Evolutionary conservation across 2,888 invertebrate species (phyloP).

Genomic region (Neuroscelio doddi): DNA sequence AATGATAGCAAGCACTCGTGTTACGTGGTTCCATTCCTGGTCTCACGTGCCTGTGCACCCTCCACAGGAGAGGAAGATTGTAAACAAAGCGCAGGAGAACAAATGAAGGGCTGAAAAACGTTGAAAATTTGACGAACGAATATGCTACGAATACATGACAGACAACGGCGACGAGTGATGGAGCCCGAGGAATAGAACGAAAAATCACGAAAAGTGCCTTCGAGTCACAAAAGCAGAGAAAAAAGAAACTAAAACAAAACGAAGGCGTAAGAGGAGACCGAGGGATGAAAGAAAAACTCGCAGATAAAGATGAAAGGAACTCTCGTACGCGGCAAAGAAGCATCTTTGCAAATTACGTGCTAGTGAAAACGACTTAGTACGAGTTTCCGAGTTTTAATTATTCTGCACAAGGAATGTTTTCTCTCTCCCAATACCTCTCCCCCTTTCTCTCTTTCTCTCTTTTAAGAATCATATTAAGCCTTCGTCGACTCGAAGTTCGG

Average conservation of each 20-base stretch:
- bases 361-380: slow-evolving; percentile 53
- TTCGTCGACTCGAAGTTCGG: slow-evolving; percentile 10
- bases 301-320: slow-evolving; percentile 29
- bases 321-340: slow-evolving; percentile 29
- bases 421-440: slow-evolving; percentile 13
- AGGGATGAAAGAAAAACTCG: slow-evolving; percentile 27
- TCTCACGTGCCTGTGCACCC: background rate
- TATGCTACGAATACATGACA: background rate
- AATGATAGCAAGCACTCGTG: no score
- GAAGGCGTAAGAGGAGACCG: slow-evolving; percentile 1
- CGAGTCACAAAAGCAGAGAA: background rate
- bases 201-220: background rate
- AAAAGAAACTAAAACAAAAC: background rate
- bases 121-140: background rate
- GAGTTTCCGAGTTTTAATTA: slow-evolving; percentile 65
- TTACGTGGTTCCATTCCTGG: no score
- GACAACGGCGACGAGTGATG: no score
- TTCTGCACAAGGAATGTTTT: slow-evolving; percentile 50
- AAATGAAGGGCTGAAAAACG: background rate
- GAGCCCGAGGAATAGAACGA: background rate
- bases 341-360: slow-evolving; percentile 60
- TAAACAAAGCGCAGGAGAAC: background rate
- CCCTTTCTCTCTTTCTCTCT: slow-evolving; percentile 3
- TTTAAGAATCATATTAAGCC: slow-evolving; percentile 17
- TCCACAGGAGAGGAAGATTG: background rate